These are phyloP conservation scores for Oedothorax gibbosus DNA, from an alignment of 1,140 invertebrate species.

Conservation along the genomic window DNA sequence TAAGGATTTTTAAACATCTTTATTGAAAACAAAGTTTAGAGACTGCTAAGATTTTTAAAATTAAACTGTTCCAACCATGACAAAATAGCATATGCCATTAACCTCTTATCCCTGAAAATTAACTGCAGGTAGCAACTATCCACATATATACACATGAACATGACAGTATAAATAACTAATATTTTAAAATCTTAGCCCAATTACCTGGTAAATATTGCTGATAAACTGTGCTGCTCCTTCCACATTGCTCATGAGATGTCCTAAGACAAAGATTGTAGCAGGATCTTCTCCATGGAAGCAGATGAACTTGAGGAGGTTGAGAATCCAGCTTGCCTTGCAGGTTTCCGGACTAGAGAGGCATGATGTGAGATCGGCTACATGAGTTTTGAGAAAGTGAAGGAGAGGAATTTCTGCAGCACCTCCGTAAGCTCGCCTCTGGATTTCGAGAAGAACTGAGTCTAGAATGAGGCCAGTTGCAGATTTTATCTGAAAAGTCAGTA, in stretches of 20 bases:
- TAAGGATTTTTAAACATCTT: no score
- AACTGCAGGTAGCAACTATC: no score
- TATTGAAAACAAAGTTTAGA: no score
- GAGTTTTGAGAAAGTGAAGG: conserved; percentile 56
- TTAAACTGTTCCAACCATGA: no score
- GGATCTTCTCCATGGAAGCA: conserved; percentile 63
- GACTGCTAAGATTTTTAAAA: no score
- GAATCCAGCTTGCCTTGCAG: conserved; percentile 62
- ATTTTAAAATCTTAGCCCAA: no score
- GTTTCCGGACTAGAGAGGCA: conserved; percentile 37
- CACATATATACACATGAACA: no score
- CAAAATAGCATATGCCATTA: no score
- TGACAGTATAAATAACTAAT: no score
- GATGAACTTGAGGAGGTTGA: conserved; percentile 61
- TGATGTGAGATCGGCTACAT: conserved; percentile 55
- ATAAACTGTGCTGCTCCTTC: conserved; percentile 27
- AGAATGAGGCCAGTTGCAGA: conserved; percentile 60
- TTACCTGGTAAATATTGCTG: conserved; percentile 23
- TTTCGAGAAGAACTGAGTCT: conserved; percentile 64
- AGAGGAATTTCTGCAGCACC: conserved; percentile 61
- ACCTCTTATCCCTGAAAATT: no score
- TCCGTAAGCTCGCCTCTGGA: conserved; percentile 62
- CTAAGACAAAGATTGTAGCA: conserved; percentile 59
- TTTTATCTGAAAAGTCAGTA: conserved; percentile 32
- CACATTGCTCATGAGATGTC: conserved; percentile 46